phyloP scores from a whole-genome alignment of 2,888 invertebrate species.

The Netelia virgata region DNA sequence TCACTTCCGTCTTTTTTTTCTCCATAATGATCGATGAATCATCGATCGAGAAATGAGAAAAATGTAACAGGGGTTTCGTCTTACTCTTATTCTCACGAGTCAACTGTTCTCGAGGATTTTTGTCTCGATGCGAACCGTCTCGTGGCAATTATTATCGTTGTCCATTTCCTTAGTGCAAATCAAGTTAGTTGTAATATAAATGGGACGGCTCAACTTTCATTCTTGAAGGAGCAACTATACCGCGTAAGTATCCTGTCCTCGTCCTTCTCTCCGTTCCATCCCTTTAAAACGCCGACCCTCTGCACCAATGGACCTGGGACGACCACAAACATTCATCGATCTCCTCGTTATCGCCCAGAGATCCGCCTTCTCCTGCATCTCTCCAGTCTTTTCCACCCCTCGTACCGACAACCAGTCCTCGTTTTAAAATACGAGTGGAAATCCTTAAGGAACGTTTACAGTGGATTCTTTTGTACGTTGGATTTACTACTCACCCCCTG shows the following conservation, averaged over 20 bases:
- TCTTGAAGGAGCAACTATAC: conserved; percentile 13
- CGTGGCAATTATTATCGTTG: conserved; percentile 19
- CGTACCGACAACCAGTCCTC: not conserved
- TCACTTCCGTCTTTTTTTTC: not conserved
- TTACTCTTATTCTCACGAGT: too few relatives aligned
- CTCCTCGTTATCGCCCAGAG: conserved; percentile 41
- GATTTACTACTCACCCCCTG: not conserved
- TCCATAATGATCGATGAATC: not conserved
- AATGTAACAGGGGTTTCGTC: too few relatives aligned
- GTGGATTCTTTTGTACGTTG: conserved; percentile 10
- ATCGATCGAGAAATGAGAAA: not conserved
- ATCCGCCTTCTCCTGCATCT: not conserved
- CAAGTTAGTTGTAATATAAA: not conserved
- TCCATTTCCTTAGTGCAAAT: conserved; percentile 21
- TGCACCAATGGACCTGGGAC: conserved; percentile 12
- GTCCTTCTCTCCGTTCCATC: not conserved
- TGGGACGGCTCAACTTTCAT: conserved; percentile 6
- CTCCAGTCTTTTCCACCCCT: not conserved
- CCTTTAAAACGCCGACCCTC: not conserved
- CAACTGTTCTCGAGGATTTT: not conserved
- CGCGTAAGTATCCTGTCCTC: not conserved
- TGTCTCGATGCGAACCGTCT: not conserved
- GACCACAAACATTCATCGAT: conserved; percentile 43
- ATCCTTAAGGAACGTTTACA: conserved; percentile 4
- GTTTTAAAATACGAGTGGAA: conserved; percentile 19